These are phyloP conservation scores for Stenolophus ochropezus DNA, from an alignment of 2,888 invertebrate species.

Conservation along the genomic window DNA sequence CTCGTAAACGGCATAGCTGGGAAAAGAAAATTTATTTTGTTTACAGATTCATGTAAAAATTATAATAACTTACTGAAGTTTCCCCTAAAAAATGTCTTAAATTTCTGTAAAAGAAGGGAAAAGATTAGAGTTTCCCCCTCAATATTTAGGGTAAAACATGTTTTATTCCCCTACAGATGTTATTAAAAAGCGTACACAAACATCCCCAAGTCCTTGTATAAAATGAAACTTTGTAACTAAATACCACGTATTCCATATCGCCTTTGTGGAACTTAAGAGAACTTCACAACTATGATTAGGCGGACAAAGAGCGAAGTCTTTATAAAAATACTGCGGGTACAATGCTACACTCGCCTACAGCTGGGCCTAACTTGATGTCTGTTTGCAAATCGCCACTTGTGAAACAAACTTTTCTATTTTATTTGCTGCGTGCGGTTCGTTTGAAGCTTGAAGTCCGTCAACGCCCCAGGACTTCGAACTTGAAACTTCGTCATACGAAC, in stretches of 20 bases:
- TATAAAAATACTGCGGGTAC: neutral
- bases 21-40: neutral
- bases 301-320: neutral
- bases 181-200: neutral
- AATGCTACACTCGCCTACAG: neutral
- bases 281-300: neutral
- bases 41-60: neutral
- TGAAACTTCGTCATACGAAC: neutral
- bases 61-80: neutral
- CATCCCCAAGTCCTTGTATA: neutral
- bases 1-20: neutral
- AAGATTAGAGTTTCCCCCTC: neutral
- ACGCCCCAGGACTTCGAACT: neutral
- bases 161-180: neutral
- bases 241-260: neutral
- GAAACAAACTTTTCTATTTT: constrained; percentile 51
- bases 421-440: constrained; percentile 39
- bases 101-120: neutral
- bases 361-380: constrained; percentile 21
- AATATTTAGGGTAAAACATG: neutral
- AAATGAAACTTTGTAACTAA: neutral
- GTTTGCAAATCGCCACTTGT: constrained; percentile 43
- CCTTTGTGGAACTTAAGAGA: neutral
- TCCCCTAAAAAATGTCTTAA: neutral
- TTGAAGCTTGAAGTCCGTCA: neutral